These are phyloP conservation scores for Eonycteris spelaea DNA, from an alignment of 2,113 vertebrate species.

Conservation along the genomic window DNA sequence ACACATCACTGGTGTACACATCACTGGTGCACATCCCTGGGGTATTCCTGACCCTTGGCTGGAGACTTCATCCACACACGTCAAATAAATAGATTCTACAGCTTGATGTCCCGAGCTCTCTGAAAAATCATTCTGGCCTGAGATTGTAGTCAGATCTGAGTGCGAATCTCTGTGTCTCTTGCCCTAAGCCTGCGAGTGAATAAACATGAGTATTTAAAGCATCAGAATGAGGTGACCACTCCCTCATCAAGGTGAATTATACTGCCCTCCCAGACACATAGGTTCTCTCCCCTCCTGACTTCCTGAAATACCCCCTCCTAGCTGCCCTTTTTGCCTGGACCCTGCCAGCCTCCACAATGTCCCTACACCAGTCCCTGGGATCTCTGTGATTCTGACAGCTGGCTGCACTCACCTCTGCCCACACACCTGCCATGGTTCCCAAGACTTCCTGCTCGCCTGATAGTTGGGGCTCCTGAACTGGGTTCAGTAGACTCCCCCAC, in stretches of 20 bases:
- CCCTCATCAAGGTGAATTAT: too few species aligned
- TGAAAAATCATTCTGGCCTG: background rate
- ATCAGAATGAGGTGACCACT: background rate
- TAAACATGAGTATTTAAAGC: background rate
- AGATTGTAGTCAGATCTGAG: background rate
- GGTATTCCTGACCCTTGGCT: fast-evolving
- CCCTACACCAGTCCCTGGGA: background rate
- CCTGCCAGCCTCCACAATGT: background rate
- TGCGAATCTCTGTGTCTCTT: background rate
- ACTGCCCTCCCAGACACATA: too few species aligned
- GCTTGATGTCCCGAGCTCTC: background rate
- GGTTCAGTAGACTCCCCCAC: background rate
- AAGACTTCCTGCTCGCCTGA: background rate
- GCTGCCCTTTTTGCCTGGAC: background rate
- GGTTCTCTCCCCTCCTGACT: background rate
- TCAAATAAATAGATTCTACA: background rate
- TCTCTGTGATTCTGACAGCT: background rate
- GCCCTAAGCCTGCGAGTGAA: background rate
- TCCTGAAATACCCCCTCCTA: background rate
- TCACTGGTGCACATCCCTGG: background rate
- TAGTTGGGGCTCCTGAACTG: too few species aligned
- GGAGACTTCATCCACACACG: background rate
- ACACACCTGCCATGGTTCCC: background rate
- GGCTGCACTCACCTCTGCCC: background rate
- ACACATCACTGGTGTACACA: background rate